Base-by-base conservation (phyloP, 1,140 invertebrate species). In the Drosophila repleta region DNA sequence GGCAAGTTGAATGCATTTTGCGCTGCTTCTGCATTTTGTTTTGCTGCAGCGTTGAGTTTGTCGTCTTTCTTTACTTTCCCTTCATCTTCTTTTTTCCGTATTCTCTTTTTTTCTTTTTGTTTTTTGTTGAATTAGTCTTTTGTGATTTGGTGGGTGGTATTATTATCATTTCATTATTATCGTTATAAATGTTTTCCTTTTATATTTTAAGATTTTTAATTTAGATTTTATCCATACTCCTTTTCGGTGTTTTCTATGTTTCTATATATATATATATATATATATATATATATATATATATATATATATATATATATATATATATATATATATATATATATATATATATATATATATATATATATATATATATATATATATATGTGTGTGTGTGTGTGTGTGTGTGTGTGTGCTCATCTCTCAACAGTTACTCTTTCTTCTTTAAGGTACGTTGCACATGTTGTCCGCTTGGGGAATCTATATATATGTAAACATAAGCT, bases 71-170 rank as follows among this genome's bases (percentile, higher is more conserved):
- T 39, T 49, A 10, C 20, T 24, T 37, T 37, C 32, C 51, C 13
- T 45, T 49, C 26, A 18, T 41, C 32, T 35, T 35, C 32, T 35
- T 29, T 29, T 29, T 8, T 29, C 6, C 6, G 8, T 29, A 3
- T 24, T 26, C 18, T 26, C 48, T 69, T 37, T 62, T 63, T 29
- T 35, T 29, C 6, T 35, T 35, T 35, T 68, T 61, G 46, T 55
- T 48, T 55, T n/a, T 71, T 55, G 61, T 79, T 85, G 82, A 85
- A 88, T 85, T 85, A 85, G 82, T 85, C 82, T 85, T 85, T 75
- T 75, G 82, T 82, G 82, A 88, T 88, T 85, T 85, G 82, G 82
- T 85, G 82, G 82, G 82, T 85, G 85, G 73, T 84, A 80, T 60
- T 81, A 81, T 63, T 80, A 60, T 66, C 41, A 43, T 43, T 20